phyloP scores from a whole-genome alignment of 2,888 invertebrate genomes.

The Xylophagus ater region DNA sequence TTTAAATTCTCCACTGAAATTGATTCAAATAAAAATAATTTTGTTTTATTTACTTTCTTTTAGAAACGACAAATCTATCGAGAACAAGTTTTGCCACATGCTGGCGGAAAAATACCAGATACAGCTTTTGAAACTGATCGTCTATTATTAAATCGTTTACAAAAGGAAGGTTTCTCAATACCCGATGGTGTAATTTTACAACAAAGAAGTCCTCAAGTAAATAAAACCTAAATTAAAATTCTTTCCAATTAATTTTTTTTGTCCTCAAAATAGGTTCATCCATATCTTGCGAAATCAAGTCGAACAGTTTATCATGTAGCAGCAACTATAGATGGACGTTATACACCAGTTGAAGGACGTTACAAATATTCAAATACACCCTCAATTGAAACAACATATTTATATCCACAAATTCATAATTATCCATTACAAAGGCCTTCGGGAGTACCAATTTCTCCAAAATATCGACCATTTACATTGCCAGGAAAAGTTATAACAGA shows the following conservation, averaged over 20 bases:
- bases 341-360: conserved; percentile 42
- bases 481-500: conserved; percentile 27
- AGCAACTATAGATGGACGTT: conserved; percentile 44
- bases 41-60: conserved; percentile 28
- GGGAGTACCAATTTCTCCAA: conserved; percentile 26
- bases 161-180: conserved; percentile 49
- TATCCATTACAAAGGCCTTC: conserved; percentile 22
- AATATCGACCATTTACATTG: conserved; percentile 29
- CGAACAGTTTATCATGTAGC: conserved; percentile 39
- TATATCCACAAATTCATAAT: conserved; percentile 40
- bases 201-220: conserved; percentile 37
- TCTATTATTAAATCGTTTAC: conserved; percentile 46
- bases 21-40: no score
- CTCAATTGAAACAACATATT: conserved; percentile 48
- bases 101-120: conserved; percentile 53
- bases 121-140: conserved; percentile 50
- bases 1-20: no score
- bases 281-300: conserved; percentile 29
- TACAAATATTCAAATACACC: conserved; percentile 37
- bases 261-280: conserved; percentile 30
- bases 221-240: neutral
- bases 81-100: conserved; percentile 48
- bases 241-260: neutral
- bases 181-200: conserved; percentile 49
- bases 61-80: conserved; percentile 53